Percentiles rank a stretch among this genome's conserved stretches.
phyloP scores from a whole-genome alignment of 2,888 invertebrate species.

The Andrena praecox region DNA sequence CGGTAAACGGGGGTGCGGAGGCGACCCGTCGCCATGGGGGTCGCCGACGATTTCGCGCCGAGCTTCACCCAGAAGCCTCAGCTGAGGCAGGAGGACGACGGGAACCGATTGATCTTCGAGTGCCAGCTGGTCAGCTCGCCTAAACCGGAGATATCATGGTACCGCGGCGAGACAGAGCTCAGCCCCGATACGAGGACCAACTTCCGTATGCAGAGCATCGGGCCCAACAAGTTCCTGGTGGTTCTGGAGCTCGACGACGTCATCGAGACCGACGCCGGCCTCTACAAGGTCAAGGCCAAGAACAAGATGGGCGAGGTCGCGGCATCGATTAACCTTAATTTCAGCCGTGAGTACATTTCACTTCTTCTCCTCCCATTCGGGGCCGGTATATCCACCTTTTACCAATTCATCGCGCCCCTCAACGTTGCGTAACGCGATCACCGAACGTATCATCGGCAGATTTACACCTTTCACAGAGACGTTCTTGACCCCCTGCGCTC shows the following conservation, averaged over 20 bases:
- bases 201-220: constrained; percentile 95
- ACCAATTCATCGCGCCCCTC: not conserved
- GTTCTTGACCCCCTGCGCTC: constrained; percentile 37
- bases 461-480: constrained; percentile 6
- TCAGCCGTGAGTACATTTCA: constrained; percentile 93
- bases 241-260: constrained; percentile 98
- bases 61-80: constrained; percentile 99
- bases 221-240: constrained; percentile 94
- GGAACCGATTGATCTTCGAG: constrained; percentile 97
- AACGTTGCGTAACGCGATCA: not conserved
- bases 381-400: not conserved
- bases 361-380: constrained; percentile 15
- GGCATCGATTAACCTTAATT: constrained; percentile 98
- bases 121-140: constrained; percentile 95
- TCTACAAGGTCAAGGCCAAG: constrained; percentile 98
- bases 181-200: constrained; percentile 94
- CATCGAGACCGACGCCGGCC: constrained; percentile 97
- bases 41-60: constrained; percentile 97
- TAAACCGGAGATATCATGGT: constrained; percentile 97
- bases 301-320: constrained; percentile 99
- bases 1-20: constrained; percentile 59
- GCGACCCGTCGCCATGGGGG: constrained; percentile 88
- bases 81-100: constrained; percentile 97
- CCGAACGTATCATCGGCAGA: not conserved
- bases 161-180: constrained; percentile 94